phyloP scores from a whole-genome alignment of 92 coral and sea anemone genomes.

The Phenganax stokvisi region DNA sequence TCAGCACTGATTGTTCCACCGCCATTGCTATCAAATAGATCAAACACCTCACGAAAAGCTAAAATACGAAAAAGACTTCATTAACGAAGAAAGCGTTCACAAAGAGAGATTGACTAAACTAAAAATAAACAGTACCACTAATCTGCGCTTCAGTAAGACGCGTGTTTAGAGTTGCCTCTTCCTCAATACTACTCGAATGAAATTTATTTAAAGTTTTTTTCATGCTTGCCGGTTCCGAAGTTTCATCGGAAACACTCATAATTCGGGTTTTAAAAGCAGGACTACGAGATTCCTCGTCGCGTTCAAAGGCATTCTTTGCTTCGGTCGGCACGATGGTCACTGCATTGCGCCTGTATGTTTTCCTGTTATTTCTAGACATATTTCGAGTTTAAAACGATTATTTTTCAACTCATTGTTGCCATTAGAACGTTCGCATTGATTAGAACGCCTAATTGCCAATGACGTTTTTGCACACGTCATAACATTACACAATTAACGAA shows the following conservation, averaged over 20 bases:
- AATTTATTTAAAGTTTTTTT: background rate
- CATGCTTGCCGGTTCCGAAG: background rate
- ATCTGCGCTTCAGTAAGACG: slow-evolving; percentile 13
- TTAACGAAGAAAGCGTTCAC: too few relatives aligned
- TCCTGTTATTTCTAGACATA: background rate
- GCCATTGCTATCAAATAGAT: slow-evolving; percentile 96
- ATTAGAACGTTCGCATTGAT: slow-evolving; percentile 26
- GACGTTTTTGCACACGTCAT: background rate
- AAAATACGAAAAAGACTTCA: slow-evolving; percentile 4
- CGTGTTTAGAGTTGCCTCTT: background rate
- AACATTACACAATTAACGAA: too few relatives aligned
- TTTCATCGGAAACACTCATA: slow-evolving; percentile 21
- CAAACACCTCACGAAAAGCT: slow-evolving; percentile 98
- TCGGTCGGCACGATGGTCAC: background rate
- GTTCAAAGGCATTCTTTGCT: too few relatives aligned
- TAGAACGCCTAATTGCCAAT: background rate
- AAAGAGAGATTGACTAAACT: too few relatives aligned
- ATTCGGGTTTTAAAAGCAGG: background rate
- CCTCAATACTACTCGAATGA: background rate
- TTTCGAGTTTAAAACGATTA: background rate
- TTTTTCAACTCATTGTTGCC: slow-evolving; percentile 23
- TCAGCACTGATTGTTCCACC: slow-evolving; percentile 97
- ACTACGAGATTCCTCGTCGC: background rate
- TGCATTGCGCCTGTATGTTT: slow-evolving; percentile 24
- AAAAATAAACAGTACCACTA: background rate